phyloP scores from a whole-genome alignment of 1,140 invertebrate genomes.

The Trypoxylus dichotomus region DNA sequence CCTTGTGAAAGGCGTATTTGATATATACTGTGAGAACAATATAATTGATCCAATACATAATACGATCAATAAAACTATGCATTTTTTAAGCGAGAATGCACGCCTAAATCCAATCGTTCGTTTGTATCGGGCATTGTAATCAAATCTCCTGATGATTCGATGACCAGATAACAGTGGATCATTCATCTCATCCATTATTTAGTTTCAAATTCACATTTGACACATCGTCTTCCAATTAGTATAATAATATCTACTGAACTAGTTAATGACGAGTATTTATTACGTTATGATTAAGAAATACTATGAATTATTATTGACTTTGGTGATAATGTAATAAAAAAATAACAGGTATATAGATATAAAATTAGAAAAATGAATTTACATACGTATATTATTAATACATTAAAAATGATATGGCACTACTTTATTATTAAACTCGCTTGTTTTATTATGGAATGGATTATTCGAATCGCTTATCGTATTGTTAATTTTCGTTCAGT shows the following conservation, averaged over 20 bases:
- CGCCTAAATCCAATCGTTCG: constrained; percentile 40
- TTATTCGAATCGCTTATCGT: neutral
- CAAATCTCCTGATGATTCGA: constrained; percentile 8
- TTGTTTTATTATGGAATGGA: constrained; percentile 28
- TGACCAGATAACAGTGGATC: constrained; percentile 16
- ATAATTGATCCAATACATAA: constrained; percentile 46
- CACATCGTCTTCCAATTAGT: neutral
- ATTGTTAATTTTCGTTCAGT: no score
- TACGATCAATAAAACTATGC: constrained; percentile 44
- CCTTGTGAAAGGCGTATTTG: constrained; percentile 44
- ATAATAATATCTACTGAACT: neutral
- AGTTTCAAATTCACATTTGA: neutral
- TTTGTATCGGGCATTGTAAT: constrained; percentile 32
- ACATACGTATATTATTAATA: neutral
- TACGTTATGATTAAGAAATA: constrained; percentile 15
- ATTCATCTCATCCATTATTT: constrained; percentile 20
- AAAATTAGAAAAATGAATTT: constrained; percentile 14
- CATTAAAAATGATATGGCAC: constrained; percentile 13
- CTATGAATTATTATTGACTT: constrained; percentile 31
- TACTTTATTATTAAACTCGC: constrained; percentile 18
- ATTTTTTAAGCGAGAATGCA: constrained; percentile 39
- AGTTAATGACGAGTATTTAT: neutral
- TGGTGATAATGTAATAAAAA: constrained; percentile 24
- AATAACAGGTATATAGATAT: constrained; percentile 1
- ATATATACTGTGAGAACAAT: constrained; percentile 44